Percentiles rank a stretch among this genome's conserved stretches.
Evolutionary conservation across 2,113 vertebrate genomes (phyloP).

Genomic region (Rhynchomys soricoides): DNA sequence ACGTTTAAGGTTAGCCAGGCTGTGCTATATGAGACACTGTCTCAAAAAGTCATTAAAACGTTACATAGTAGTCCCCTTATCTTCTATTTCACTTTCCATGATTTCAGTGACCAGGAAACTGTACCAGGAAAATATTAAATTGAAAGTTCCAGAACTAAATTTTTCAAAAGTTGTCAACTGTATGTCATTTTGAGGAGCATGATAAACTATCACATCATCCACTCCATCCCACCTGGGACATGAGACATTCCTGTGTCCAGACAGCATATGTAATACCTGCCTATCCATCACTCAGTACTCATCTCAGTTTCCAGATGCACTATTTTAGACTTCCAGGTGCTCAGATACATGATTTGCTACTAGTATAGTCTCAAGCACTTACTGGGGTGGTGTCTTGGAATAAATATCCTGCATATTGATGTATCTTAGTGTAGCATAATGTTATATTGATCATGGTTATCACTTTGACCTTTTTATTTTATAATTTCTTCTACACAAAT

Average conservation of each 20-base stretch:
- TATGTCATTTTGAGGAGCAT: neutral
- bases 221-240: neutral
- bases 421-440: neutral
- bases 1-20: neutral
- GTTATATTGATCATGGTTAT: slow-evolving; percentile 11
- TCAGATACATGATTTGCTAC: neutral
- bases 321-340: neutral
- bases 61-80: neutral
- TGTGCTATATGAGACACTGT: neutral
- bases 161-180: slow-evolving; percentile 10
- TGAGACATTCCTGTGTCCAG: neutral
- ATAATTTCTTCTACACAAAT: slow-evolving; percentile 43
- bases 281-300: neutral
- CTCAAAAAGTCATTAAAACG: neutral
- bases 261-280: neutral
- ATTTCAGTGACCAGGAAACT: neutral
- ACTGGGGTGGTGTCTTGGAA: neutral
- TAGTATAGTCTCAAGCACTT: neutral
- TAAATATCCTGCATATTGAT: neutral
- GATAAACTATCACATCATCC: neutral
- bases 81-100: neutral
- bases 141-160: neutral
- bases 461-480: slow-evolving; percentile 9
- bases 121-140: neutral
- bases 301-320: neutral